phyloP scores from a whole-genome alignment of 1,140 invertebrate genomes.

The Drosophila eugracilis region DNA sequence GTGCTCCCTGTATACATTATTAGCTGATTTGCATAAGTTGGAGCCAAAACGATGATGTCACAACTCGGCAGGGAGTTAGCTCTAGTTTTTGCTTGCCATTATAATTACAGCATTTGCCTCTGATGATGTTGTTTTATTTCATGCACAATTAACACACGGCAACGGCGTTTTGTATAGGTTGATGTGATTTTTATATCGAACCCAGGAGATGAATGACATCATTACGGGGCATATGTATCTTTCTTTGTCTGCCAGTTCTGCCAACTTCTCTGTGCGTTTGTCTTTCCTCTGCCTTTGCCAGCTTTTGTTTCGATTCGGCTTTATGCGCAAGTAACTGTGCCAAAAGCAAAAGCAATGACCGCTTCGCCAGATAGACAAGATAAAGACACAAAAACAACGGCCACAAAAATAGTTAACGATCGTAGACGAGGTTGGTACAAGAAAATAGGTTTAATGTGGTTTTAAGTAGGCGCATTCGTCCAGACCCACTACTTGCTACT shows the following conservation, averaged over 20 bases:
- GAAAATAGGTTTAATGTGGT: conserved; percentile 60
- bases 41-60: conserved; percentile 49
- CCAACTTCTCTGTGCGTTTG: conserved; percentile 10
- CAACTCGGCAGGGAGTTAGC: conserved; percentile 38
- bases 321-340: conserved; percentile 63
- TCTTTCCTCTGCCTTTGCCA: conserved; percentile 25
- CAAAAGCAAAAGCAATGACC: conserved; percentile 70
- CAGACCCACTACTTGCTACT: conserved; percentile 34
- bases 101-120: conserved; percentile 41
- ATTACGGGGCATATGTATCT: conserved; percentile 41
- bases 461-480: conserved; percentile 56
- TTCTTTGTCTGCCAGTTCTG: conserved; percentile 41
- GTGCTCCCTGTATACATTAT: not conserved
- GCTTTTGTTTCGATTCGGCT: conserved; percentile 36
- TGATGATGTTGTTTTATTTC: conserved; percentile 50
- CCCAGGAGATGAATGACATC: conserved; percentile 74
- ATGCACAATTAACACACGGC: conserved; percentile 58
- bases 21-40: conserved; percentile 48
- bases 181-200: conserved; percentile 53
- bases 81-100: conserved; percentile 38
- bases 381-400: conserved; percentile 40
- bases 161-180: conserved; percentile 5
- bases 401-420: conserved; percentile 36
- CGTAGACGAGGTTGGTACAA: conserved; percentile 23
- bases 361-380: conserved; percentile 52